Evolutionary conservation across 2,797 vertebrate species (phyloP), one percentile per base, ranked within the genome.

Genomic region (Gorsachius magnificus): DNA sequence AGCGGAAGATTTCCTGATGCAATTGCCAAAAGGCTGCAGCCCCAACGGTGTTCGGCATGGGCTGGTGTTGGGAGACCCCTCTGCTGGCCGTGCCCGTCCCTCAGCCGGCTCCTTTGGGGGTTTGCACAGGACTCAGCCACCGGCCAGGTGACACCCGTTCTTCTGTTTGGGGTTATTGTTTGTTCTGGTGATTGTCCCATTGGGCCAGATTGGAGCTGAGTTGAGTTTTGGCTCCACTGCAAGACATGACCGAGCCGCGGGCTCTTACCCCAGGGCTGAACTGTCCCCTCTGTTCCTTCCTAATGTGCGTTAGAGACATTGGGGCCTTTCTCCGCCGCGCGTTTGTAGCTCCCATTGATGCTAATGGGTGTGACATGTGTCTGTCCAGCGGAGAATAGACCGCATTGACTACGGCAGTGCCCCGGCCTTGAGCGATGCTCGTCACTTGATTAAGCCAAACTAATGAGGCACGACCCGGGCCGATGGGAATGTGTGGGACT

Each of bases 381-480:
- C 96, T 95, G 13, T 96, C 95, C 93, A 8, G 88, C 26, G n/a
- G 93, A 97, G 96, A 97, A 97, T 96, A 38, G 94, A 93, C 87
- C 65, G 84, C 96, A 95, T 97, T 97, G 93, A 97, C 93, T 79
- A 36, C 46, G 4, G 65, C 93, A 43, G 94, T 24, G 92, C 81
- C 81, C 80, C 11, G 0, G 92, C 83, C 93, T 41, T 19, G 24
- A 93, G 93, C 26, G 11, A 13, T 90, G 92, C 96, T 96, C 88
- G 60, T 93, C 93, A 96, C 96, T 97, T 96, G 95, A 97, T 97
- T 97, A 97, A 96, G 91, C 96, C 96, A 95, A 96, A 96, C 95
- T 96, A 96, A 97, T 97, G 96, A 97, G 96, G 96, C 96, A 96
- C 92, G 5, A 63, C 92, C 12, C 1, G 76, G 82, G 89, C 93